Conservation (phyloP, 2,113 vertebrate genomes). For the Laticauda colubrina region DNA sequence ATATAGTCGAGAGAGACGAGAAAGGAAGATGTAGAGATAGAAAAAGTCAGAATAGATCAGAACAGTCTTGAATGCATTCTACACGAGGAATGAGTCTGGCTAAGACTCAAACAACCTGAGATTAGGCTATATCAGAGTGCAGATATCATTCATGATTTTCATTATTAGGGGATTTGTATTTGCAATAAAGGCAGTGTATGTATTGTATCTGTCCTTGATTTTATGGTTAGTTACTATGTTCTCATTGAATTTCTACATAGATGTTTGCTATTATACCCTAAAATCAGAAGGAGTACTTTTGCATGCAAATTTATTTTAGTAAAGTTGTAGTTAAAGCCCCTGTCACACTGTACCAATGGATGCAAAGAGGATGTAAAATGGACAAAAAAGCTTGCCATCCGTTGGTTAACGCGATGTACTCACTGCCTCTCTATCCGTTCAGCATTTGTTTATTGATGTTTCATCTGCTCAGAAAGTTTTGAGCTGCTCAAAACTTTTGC, state of each 20-base stretch:
- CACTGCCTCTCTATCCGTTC: too few species aligned
- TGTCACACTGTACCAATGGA: too few species aligned
- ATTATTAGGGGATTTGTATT: neutral
- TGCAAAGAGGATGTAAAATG: too few species aligned
- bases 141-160: neutral
- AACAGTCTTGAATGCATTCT: neutral
- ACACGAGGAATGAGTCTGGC: neutral
- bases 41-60: neutral
- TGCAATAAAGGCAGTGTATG: neutral
- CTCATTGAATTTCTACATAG: neutral
- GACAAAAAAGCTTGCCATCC: too few species aligned
- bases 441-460: too few species aligned
- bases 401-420: too few species aligned
- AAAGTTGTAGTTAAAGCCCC: neutral
- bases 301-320: neutral
- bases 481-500: too few species aligned
- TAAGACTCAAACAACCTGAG: neutral
- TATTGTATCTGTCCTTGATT: neutral
- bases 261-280: neutral
- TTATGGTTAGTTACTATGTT: neutral
- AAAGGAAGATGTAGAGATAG: neutral
- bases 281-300: neutral
- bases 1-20: neutral
- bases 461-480: too few species aligned
- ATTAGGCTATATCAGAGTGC: neutral